Base-by-base conservation (phyloP, 2,888 invertebrate species). In the Saturnia pavonia region DNA sequence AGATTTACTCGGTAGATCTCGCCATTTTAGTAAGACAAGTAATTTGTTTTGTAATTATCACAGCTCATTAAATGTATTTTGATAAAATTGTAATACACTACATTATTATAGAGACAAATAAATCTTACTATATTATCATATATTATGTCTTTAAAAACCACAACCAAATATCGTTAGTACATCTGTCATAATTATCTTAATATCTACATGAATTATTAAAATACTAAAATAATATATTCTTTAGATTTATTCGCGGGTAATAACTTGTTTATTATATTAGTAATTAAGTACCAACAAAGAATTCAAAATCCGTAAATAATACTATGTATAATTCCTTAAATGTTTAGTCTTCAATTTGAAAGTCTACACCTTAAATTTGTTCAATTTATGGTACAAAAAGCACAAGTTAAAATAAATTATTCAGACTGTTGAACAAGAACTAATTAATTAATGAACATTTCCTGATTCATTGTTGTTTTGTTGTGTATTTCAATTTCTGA, bases 31-130 rank as follows among this genome's bases (percentile, higher is more conserved):
- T 82, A 80, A 84, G 83, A 85, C 85, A 82, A 81, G 79, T 87
- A 85, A 88, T 90, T 88, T 85, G 84, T 86, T 86, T 78, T 81
- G 82, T 85, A 87, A 86, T 88, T 88, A 89, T 86, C 86, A 85
- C 82, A 84, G 81, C 82, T 85, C 86, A 87, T 90, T 88, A 89
- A 73, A 77, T 73, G 70, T 72, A 70, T 70, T 75, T 75, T 72
- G 68, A 70, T 51, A 42, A 40, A 40, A 40, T 19, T 22, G 12
- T 43, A 69, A 48, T n/a, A 48, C 25, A 51, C 22, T 70, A 12
- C 45, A 65, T 69, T 63, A 75, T 77, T 74, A 68, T 60, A 14
- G 27, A 60, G 7, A 57, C 11, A 11, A 25, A 51, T 51, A 51
- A n/a, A 54, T 22, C n/a, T n/a, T n/a, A n/a, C 8, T 22, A 22